Percentiles rank a stretch among this genome's conserved stretches.
Conservation (phyloP, 1,140 invertebrate genomes). For the Eriocheir sinensis region DNA sequence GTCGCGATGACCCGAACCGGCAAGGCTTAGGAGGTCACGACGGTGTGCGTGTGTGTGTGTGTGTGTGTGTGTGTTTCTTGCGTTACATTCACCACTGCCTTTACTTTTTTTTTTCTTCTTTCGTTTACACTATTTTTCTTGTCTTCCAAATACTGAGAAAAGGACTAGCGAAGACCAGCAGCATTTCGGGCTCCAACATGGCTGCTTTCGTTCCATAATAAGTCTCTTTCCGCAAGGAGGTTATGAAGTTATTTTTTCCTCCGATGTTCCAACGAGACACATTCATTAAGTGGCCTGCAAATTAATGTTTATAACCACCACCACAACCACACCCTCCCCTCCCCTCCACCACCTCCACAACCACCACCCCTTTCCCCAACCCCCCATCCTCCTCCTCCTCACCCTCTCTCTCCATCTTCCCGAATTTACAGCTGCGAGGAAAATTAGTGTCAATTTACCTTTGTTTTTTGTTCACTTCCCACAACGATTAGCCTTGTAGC, state of each 20-base stretch:
- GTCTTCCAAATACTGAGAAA: neutral
- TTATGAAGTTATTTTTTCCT: neutral
- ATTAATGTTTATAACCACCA: too few species aligned
- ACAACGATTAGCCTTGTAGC: neutral
- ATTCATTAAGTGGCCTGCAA: too few species aligned
- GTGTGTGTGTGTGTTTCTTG: neutral
- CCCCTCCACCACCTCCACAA: neutral
- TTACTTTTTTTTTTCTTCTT: neutral
- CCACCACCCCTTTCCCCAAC: neutral
- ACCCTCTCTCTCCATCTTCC: neutral
- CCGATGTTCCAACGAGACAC: too few species aligned
- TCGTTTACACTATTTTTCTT: neutral
- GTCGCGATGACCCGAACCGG: neutral
- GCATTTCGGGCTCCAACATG: too few species aligned
- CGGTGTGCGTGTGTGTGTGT: neutral
- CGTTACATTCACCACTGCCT: neutral
- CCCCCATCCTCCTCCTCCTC: neutral
- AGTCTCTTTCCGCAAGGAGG: too few species aligned
- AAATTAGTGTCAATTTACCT: neutral
- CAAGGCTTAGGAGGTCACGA: neutral
- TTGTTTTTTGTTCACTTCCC: neutral
- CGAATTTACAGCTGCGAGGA: constrained; percentile 1
- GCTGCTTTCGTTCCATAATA: too few species aligned
- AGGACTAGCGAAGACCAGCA: too few species aligned
- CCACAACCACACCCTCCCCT: too few species aligned